Conservation (phyloP, 2,113 vertebrate genomes). For the Halichoerus grypus region DNA sequence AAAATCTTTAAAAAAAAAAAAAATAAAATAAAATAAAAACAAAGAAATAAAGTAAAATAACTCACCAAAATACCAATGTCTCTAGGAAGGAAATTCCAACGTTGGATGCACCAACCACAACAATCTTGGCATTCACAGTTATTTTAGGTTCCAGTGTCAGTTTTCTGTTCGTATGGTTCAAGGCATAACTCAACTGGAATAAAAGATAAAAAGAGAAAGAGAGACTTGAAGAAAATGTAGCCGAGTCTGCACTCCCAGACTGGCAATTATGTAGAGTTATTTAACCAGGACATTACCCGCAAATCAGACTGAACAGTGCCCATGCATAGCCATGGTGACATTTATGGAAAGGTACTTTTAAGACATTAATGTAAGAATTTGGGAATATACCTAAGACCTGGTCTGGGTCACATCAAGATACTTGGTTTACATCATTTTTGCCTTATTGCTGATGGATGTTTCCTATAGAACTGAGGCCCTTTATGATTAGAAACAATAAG, state of each 20-base stretch:
- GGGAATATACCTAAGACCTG: neutral
- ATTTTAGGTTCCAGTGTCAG: slow-evolving; percentile 93
- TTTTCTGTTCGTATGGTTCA: slow-evolving; percentile 94
- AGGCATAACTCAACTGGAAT: slow-evolving; percentile 89
- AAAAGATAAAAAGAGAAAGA: slow-evolving; percentile 48
- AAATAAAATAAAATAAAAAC: too few species aligned
- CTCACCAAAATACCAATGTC: slow-evolving; percentile 93
- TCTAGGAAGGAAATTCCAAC: slow-evolving; percentile 95
- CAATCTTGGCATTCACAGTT: slow-evolving; percentile 92
- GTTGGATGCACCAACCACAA: slow-evolving; percentile 96
- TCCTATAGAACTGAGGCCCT: neutral
- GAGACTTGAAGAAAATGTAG: neutral
- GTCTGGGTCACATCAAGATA: slow-evolving; percentile 23
- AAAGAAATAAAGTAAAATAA: slow-evolving; percentile 81
- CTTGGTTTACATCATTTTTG: slow-evolving; percentile 4
- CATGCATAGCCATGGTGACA: neutral
- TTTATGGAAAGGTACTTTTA: neutral
- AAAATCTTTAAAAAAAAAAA: too few species aligned
- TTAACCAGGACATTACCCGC: neutral
- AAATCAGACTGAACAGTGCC: slow-evolving; percentile 18
- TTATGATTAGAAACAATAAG: neutral
- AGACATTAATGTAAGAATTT: slow-evolving; percentile 2
- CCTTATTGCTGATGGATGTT: neutral
- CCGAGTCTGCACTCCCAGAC: neutral
- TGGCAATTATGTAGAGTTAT: neutral